Evolutionary conservation across 2,113 vertebrate genomes (phyloP), one percentile per base, ranked within the genome.

Genomic region (Entosphenus tridentatus): DNA sequence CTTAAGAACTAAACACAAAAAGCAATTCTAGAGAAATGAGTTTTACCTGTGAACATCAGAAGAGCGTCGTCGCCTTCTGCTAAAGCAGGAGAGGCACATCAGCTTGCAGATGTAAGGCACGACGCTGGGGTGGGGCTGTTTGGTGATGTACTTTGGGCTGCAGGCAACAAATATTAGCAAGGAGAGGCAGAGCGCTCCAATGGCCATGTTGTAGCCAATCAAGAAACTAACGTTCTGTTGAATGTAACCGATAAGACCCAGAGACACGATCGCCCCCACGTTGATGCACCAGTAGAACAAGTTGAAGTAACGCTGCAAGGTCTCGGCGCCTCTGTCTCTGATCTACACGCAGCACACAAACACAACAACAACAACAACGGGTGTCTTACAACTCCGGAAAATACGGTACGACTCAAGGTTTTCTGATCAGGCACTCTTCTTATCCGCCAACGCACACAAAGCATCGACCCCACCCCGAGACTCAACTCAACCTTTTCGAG

Each of bases 221-320:
- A 80, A 72, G 65, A 98, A 98, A 75, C 78, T 83, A 69, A 83
- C 9, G 1, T 95, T 98, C 78, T 98, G 93, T 73, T 97, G 92
- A 57, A 96, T 81, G 75, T 95, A 98, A 1, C 88, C 88, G 65
- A 95, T 81, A 62, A 85, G 85, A 12, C 92, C 88, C 69, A 98
- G 78, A 1, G 92, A 93, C 0, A 96, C 2, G 72, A 97, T 89
- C 1, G 93, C 92, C 57, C 93, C 92, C 74, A 97, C 73, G 56
- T 97, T 97, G 72, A 98, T 98, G 80, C 89, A 95, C 93, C 93
- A 97, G 70, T 98, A 98, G 78, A 98, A 98, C 92, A 91, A 95
- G 75, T 97, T 98, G 74, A 98, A 98, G 79, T 96, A 98, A 57
- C 90, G 80, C 2, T 90, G 80, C 0, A 90, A 93, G 69, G 92